A percentile compares a stretch with the other conserved stretches of the same genome.
Evolutionary conservation across 1,140 invertebrate species (phyloP).

Genomic region (Anthonomus grandis): DNA sequence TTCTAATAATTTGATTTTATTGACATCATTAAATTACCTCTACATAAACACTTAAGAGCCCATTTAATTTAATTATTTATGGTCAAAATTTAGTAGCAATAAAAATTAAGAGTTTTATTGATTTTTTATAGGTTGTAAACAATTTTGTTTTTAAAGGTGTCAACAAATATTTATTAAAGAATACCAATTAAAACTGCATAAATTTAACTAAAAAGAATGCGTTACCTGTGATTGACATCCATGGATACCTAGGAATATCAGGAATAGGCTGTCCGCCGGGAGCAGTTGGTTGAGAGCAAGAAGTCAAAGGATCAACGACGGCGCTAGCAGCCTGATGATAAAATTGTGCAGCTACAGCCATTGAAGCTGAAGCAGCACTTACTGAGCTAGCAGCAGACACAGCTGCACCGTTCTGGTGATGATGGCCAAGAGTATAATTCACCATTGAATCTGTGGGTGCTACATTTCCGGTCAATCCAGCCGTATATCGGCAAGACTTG

Average conservation of each 20-base stretch:
- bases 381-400: conserved; percentile 58
- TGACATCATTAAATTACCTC: too few species aligned
- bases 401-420: conserved; percentile 69
- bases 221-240: conserved; percentile 97
- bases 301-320: conserved; percentile 62
- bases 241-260: conserved; percentile 89
- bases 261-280: conserved; percentile 71
- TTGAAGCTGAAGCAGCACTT: conserved; percentile 68
- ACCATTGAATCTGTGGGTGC: conserved; percentile 71
- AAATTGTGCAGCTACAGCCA: conserved; percentile 80
- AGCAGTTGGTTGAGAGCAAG: conserved; percentile 62
- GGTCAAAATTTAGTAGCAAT: too few species aligned
- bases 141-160: too few species aligned
- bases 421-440: conserved; percentile 73
- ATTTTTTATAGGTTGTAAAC: too few species aligned
- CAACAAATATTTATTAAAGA: too few species aligned
- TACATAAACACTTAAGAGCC: too few species aligned
- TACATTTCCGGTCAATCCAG: conserved; percentile 61
- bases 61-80: too few species aligned
- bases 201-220: too few species aligned
- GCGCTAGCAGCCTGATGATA: conserved; percentile 77
- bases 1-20: too few species aligned
- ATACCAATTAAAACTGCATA: too few species aligned
- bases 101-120: too few species aligned
- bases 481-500: conserved; percentile 76